Percentiles rank a stretch among this genome's conserved stretches.
phyloP scores from a whole-genome alignment of 2,113 vertebrate genomes.

The Amia ocellicauda region DNA sequence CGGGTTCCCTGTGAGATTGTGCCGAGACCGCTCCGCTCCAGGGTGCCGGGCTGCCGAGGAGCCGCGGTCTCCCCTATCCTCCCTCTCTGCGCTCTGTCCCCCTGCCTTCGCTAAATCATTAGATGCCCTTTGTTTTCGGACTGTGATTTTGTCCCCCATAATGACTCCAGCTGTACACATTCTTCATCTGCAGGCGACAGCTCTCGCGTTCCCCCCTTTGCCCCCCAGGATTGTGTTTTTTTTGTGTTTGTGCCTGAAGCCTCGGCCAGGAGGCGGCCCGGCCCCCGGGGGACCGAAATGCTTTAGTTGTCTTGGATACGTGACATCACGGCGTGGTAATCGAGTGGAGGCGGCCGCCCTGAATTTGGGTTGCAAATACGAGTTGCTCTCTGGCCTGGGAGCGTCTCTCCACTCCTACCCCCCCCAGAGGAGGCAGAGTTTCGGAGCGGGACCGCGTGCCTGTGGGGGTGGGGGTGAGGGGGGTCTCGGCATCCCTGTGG shows the following conservation, averaged over 20 bases:
- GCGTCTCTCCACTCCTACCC: background rate
- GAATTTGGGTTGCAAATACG: slow-evolving; percentile 61
- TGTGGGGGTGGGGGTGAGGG: background rate
- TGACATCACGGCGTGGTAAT: slow-evolving; percentile 69
- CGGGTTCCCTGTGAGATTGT: background rate
- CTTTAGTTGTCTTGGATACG: slow-evolving; percentile 74
- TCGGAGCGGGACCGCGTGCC: background rate
- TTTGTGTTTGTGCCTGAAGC: slow-evolving; percentile 43
- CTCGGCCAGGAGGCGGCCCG: slow-evolving; percentile 53
- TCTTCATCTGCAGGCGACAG: slow-evolving; percentile 40
- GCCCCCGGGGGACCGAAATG: slow-evolving; percentile 64
- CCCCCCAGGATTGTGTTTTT: slow-evolving; percentile 23
- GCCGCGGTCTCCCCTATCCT: background rate
- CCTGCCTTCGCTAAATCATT: slow-evolving; percentile 22
- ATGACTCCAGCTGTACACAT: slow-evolving; percentile 53
- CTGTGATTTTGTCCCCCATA: slow-evolving; percentile 33
- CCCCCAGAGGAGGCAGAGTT: too few relatives aligned
- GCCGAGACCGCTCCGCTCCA: background rate
- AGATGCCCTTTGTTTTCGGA: slow-evolving; percentile 38
- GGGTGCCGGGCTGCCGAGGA: background rate
- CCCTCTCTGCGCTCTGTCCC: background rate
- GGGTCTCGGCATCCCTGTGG: slow-evolving; percentile 2
- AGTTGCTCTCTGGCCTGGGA: slow-evolving; percentile 32
- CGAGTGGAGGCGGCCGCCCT: slow-evolving; percentile 58
- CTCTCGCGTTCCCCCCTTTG: slow-evolving; percentile 33